Conservation (phyloP, 2,888 invertebrate genomes). For the Drepanosiphum platanoidis region DNA sequence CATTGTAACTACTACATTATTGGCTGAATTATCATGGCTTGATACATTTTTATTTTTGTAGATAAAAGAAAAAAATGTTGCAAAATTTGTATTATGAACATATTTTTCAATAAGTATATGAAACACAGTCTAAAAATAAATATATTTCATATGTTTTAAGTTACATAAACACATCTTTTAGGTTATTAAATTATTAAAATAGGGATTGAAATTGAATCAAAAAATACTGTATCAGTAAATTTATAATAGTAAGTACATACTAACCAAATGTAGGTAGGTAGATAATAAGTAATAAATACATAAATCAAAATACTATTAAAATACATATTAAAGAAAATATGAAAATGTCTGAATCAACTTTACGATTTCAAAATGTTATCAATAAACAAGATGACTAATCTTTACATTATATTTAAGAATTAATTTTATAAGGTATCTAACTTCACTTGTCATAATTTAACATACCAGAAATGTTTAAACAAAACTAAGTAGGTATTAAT, state of each 20-base stretch:
- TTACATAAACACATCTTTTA: too few species aligned
- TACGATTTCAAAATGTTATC: too few species aligned
- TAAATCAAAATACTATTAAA: too few species aligned
- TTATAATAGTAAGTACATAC: neutral
- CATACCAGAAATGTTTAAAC: too few species aligned
- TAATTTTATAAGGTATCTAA: neutral
- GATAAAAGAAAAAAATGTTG: neutral
- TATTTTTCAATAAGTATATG: neutral
- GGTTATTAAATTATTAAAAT: too few species aligned
- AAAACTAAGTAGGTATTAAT: too few species aligned
- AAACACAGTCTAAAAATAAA: neutral
- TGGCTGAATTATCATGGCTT: slow-evolving; percentile 20
- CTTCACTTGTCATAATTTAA: neutral
- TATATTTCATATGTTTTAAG: neutral
- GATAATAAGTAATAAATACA: neutral
- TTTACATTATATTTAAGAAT: neutral
- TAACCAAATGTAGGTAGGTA: neutral
- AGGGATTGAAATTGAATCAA: too few species aligned
- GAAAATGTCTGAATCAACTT: too few species aligned
- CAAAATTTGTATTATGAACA: neutral
- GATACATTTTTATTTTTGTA: slow-evolving; percentile 14
- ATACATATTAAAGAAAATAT: neutral
- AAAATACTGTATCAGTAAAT: too few species aligned
- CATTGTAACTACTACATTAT: slow-evolving; percentile 42
- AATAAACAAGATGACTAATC: neutral